Base-by-base conservation (phyloP, 1,140 invertebrate species). In the Cydia fagiglandana region DNA sequence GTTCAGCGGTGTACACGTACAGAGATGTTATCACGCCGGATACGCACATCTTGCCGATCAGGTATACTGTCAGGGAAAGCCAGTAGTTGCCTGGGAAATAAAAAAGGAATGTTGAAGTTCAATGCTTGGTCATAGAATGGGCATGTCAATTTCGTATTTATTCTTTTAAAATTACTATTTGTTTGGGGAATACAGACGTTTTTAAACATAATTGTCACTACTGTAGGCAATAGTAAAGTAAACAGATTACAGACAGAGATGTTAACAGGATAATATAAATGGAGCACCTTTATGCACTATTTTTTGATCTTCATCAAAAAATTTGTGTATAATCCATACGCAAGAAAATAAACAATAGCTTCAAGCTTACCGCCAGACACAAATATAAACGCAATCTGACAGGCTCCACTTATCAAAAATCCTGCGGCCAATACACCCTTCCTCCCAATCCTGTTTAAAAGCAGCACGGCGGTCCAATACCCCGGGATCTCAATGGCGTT, bases 31-130 rank as follows among this genome's bases (percentile, higher is more conserved):
- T 95, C 2, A 95, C 94, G 76, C 94, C 93, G 0, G 95, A 95
- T 38, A 96, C 96, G 30, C 94, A 94, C 84, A 94, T 95, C 91
- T 97, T 97, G 4, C 96, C 96, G 0, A 95, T 83, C 34, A 97
- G 90, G 80, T 96, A 96, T 2, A 95, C 75, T 9, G 92, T 76
- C 75, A 95, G 73, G 7, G 93, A 92, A 5, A 93, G 15, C 50
- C 64, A 82, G 5, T 79, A 73, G 15, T 79, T 76, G 9, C 78
- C 86, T 88, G 77, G 1, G 76, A 79, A 61, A 64, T 61, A 45
- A 66, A n/a, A n/a, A 4, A 10, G 4, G n/a, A 61, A 61, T 61
- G 17, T 61, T 20, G 9, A 61, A 13, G n/a, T 20, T 15, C 7
- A 20, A 61, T 9, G 9, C 20, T 9, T 41, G 38, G n/a, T 61